Evolutionary conservation across 2,113 vertebrate genomes (phyloP), one percentile per base, ranked within the genome.

Genomic region (Dromas ardeola): DNA sequence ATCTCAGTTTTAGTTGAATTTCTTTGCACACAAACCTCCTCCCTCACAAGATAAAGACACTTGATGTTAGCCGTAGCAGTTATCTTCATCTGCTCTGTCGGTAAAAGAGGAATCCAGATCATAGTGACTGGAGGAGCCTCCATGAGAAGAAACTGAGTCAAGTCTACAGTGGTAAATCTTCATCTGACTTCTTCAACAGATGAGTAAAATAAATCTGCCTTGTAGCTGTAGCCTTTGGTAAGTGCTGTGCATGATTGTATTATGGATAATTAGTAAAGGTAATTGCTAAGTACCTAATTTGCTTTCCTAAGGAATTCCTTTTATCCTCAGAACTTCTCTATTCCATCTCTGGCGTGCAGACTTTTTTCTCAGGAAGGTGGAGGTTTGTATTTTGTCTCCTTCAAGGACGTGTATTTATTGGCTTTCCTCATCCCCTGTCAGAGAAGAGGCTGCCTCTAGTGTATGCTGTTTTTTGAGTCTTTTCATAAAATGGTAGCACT

Each of bases 311-410:
- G 49, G 25, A 61, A 32, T 71, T 88, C 2, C 16, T 55, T 38
- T 70, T 61, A 36, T 36, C 19, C 11, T 83, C 50, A 13, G 15
- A 25, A 47, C 82, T 71, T 50, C 53, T 74, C 26, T 86, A 2
- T 40, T 6, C 6, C 9, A 7, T 6, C 17, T 45, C 47, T 67
- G 71, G 36, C 4, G 0, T 4, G 3, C 36, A 42, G 5, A 4
- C 5, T 7, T 81, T 30, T 77, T 65, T 63, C 19, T 80, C 62
- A 29, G 65, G 67, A 62, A 74, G 32, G 15, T 36, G 11, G 27
- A 88, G 21, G 58, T 61, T 73, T 82, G 66, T 85, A 25, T 71
- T 92, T 92, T 91, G 17, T 78, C 25, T 86, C 38, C 11, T 49
- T 92, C 38, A 42, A 34, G 55, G 73, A 20, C 0, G 0, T 58